Evolutionary conservation across 2,888 invertebrate species (phyloP).

Genomic region (Theodoxus fluviatilis): DNA sequence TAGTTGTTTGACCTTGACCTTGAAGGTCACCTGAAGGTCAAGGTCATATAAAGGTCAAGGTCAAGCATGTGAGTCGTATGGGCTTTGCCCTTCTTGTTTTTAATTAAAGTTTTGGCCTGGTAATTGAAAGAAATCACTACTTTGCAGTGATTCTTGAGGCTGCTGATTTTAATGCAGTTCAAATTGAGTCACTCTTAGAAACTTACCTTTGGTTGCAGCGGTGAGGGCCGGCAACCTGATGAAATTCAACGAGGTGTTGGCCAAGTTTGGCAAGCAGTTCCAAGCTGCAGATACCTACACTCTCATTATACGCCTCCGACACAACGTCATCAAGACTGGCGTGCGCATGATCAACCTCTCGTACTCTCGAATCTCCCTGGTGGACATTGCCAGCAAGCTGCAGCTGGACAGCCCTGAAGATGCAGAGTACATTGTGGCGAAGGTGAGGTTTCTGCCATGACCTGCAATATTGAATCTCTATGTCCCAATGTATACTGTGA

Average conservation of each 20-base stretch:
- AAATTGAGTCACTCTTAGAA: no score
- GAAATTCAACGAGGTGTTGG: slow-evolving; percentile 90
- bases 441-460: slow-evolving; percentile 68
- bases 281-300: slow-evolving; percentile 94
- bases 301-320: slow-evolving; percentile 90
- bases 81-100: no score
- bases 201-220: slow-evolving; percentile 67
- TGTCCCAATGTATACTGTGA: no score
- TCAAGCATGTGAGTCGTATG: no score
- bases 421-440: slow-evolving; percentile 98
- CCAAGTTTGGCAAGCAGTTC: slow-evolving; percentile 90
- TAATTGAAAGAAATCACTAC: no score
- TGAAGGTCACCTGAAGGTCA: no score
- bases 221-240: slow-evolving; percentile 94
- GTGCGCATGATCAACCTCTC: slow-evolving; percentile 94
- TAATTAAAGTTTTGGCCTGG: no score
- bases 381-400: slow-evolving; percentile 92
- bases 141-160: no score
- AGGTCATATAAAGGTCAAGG: no score
- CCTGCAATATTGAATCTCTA: no score
- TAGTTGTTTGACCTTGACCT: no score
- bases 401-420: slow-evolving; percentile 94
- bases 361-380: slow-evolving; percentile 93
- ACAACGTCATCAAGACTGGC: slow-evolving; percentile 99
- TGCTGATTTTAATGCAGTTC: no score